Base-by-base conservation (phyloP, 2,797 vertebrate species). In the Rhabdophis nuchalis region DNA sequence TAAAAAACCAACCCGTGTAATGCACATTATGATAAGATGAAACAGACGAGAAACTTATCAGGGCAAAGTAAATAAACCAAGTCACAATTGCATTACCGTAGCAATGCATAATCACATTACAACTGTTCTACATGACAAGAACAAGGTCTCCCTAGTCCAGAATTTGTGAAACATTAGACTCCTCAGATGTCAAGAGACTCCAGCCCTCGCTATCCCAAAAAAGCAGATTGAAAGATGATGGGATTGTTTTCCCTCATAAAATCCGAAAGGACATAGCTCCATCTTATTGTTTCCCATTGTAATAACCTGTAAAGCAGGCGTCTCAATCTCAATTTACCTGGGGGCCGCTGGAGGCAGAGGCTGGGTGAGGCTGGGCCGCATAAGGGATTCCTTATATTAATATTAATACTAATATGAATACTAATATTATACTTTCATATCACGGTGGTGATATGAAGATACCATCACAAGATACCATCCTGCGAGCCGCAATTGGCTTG, bases 21-120 rank as follows among this genome's bases (percentile, higher is more conserved):
- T 60, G 94, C 92, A 95, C 94, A 92, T 96, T 95, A 93, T 96
- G 96, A 97, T 96, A 57, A 95, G 95, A 97, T 96, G 96, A 97
- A 97, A 96, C 94, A 95, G 95, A 87, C 95, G 96, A 94, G 93
- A 96, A 96, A 96, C 96, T 96, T 96, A 96, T 96, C 85, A 94
- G 85, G 95, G 36, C 36, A 16, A 20, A 90, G 92, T 91, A 93
- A 96, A 91, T 92, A 88, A 91, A 58, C 89, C 58, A 94, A 91
- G 93, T 11, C 46, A 82, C 41, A 82, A 89, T 95, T 85, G 95
- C 92, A 10, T 90, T 95, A n/a, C 95, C 96, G 97, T 96, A 96
- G 92, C 94, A 92, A 93, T 8, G 0, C 4, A n/a, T 94, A 90
- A 56, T 56, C 93, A 77, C 58, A 90, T 77, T 27, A 27, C 27